A percentile compares a stretch with the other conserved stretches of the same genome.
Evolutionary conservation across 1,140 invertebrate species (phyloP).

Genomic region (Neotoxoptera formosana): DNA sequence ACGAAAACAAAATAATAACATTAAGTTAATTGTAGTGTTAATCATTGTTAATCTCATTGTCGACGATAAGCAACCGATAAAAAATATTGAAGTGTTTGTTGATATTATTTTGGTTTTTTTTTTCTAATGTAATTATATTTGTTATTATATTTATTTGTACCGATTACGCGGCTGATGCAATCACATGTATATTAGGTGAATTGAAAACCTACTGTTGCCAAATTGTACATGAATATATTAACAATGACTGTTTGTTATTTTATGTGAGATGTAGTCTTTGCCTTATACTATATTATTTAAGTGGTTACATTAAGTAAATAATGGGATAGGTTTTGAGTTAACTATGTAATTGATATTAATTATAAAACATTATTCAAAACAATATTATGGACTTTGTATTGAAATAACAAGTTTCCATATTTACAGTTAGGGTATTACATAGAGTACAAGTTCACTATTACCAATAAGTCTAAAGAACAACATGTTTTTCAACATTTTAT

Average conservation of each 20-base stretch:
- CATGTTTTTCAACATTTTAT: background rate
- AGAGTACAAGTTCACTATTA: background rate
- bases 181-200: background rate
- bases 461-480: background rate
- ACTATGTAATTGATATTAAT: background rate
- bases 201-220: background rate
- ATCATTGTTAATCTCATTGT: slow-evolving; percentile 45
- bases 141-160: slow-evolving; percentile 31
- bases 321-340: background rate
- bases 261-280: background rate
- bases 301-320: background rate
- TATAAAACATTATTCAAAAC: background rate
- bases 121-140: slow-evolving; percentile 1
- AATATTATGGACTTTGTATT: slow-evolving; percentile 9
- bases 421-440: background rate
- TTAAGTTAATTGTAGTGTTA: background rate
- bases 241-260: slow-evolving; percentile 19
- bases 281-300: slow-evolving; percentile 21
- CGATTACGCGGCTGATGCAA: background rate
- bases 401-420: background rate
- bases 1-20: slow-evolving; percentile 40
- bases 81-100: background rate
- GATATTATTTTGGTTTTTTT: slow-evolving; percentile 22
- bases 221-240: slow-evolving; percentile 5
- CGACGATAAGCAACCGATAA: background rate